Evolutionary conservation across 2,113 vertebrate species (phyloP), one percentile per base, ranked within the genome.

Genomic region (Holacanthus passer): DNA sequence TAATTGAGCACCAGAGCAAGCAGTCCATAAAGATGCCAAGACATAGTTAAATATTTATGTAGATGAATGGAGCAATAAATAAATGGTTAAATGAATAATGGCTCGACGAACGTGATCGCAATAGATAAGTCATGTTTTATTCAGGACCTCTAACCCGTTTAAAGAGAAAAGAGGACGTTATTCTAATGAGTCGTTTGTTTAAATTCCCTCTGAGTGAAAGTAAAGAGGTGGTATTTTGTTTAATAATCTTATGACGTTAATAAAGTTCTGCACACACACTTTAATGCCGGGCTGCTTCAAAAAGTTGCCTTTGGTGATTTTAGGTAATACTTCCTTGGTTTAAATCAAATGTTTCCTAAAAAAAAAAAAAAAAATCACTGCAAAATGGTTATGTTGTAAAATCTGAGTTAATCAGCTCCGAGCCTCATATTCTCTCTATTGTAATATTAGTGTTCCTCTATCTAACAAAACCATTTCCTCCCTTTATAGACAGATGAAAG

Each of bases 21-120:
- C 94, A 95, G 93, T 94, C 94, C 92, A 95, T 96, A 96, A 96
- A 96, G 94, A 95, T 94, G 95, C 95, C 95, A 95, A 95, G 95
- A 95, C 95, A 94, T 93, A 84, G 91, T 96, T 95, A 96, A 96
- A 96, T 95, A 96, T 96, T 95, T 95, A 96, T 96, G 94, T 88
- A 94, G 93, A 95, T 90, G 93, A 95, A 96, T 94, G 93, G 93
- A 94, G 94, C 92, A 94, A 94, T 95, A 94, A 95, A 95, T 95
- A 94, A 95, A 95, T 93, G 94, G 93, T 94, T 93, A 93, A 94
- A 94, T 95, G 93, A 95, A 86, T 93, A 93, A 96, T 96, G 96
- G 94, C 85, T 94, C 92, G 89, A 90, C 87, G 96, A 97, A 97
- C 96, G 96, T 95, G 96, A 96, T 97, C 95, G 96, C 96, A 97